Conservation (phyloP, 2,113 vertebrate genomes). For the Psittacara wagleri region DNA sequence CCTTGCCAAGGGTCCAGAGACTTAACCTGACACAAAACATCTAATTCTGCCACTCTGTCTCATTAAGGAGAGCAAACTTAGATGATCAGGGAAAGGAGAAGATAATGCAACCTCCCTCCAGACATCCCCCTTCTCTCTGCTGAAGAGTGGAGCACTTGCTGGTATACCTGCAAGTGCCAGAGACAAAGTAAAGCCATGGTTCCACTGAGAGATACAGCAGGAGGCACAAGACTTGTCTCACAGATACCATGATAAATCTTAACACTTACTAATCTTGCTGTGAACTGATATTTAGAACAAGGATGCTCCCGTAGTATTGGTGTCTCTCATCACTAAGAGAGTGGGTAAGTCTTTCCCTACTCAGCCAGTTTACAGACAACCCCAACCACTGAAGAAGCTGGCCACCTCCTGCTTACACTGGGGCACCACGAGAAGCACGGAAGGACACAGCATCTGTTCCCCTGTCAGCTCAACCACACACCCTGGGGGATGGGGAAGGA, state of each 20-base stretch:
- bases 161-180: neutral
- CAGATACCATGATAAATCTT: neutral
- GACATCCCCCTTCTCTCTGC: neutral
- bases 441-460: neutral
- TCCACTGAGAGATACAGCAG: neutral
- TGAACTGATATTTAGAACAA: neutral
- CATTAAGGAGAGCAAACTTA: neutral
- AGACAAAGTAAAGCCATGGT: neutral
- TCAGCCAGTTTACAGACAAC: neutral
- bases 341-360: neutral
- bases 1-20: neutral
- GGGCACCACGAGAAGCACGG: neutral
- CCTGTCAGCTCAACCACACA: neutral
- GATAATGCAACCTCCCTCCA: neutral
- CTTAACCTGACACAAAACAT: neutral
- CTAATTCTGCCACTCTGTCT: neutral
- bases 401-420: neutral
- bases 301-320: neutral
- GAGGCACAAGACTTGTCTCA: neutral
- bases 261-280: neutral
- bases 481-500: fast-evolving
- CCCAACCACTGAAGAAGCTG: neutral
- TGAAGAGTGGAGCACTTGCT: neutral
- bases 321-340: neutral
- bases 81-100: neutral